A percentile compares a stretch with the other conserved stretches of the same genome.
Evolutionary conservation across 2,113 vertebrate genomes (phyloP).

Genomic region (Calonectris borealis): DNA sequence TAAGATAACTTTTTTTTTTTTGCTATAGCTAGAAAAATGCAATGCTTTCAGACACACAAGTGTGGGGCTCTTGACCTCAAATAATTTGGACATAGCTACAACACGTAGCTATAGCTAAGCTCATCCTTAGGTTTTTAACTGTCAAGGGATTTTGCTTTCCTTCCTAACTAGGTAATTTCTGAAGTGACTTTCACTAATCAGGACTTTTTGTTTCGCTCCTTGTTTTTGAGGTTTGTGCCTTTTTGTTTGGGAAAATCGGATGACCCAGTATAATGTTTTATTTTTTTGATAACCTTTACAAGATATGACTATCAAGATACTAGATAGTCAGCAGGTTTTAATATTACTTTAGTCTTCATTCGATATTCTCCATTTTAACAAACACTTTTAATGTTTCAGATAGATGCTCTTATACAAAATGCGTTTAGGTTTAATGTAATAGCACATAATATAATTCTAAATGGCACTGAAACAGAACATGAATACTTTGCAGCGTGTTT

Average conservation of each 20-base stretch:
- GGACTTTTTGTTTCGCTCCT: neutral
- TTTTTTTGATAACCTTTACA: neutral
- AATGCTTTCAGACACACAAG: neutral
- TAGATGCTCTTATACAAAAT: neutral
- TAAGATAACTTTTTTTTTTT: neutral
- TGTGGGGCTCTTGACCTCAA: neutral
- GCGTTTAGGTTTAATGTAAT: neutral
- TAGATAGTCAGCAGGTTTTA: neutral
- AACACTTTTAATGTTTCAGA: neutral
- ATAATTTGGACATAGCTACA: neutral
- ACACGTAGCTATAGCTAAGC: fast-evolving
- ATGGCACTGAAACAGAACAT: neutral
- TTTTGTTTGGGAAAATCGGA: neutral
- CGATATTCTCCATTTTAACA: neutral
- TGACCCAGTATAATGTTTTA: neutral
- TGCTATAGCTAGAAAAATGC: neutral
- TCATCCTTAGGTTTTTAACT: neutral
- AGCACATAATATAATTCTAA: neutral
- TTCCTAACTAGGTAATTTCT: neutral
- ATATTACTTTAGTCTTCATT: neutral
- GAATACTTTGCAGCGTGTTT: neutral
- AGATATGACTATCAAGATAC: neutral
- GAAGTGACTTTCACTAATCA: neutral
- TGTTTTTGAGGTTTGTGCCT: neutral
- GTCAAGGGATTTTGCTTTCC: neutral